Evolutionary conservation across 2,888 invertebrate species (phyloP), one percentile per base, ranked within the genome.

Genomic region (Plebejus anna): DNA sequence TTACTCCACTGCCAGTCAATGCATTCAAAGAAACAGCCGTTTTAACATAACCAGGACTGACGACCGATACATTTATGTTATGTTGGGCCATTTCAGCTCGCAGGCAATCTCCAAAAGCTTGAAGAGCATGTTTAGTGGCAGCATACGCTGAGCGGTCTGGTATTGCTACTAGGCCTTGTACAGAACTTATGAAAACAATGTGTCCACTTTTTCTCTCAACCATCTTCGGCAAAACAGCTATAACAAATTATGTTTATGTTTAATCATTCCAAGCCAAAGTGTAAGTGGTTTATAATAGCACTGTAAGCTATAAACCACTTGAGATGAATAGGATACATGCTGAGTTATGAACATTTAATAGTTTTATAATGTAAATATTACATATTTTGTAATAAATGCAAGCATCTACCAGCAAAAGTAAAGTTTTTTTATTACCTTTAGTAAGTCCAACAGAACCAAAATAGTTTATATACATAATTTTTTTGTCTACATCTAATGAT

Each of bases 21-120:
- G 99, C 99, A 94, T 99, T 99, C n/a, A 97, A 76, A 0, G 99
- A 99, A 61, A 99, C 94, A 81, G 97, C 96, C 9, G 99, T 99
- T 82, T 96, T 95, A 77, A 99, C 97, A 88, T 99, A 99, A 38
- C 96, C 95, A 59, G 99, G 98, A 88, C 97, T 98, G 22, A 98
- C 94, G n/a, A 97, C 96, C n/a, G 97, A 97, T 4, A 99, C 97
- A 84, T 96, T 94, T 70, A 99, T 94, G 78, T 97, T 96, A 81
- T 96, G 94, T 77, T 95, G 94, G 70, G 95, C 91, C 80, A 98
- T 95, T 95, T 99, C 99, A 42, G 98, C 97, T 82, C 99, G 94
- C 70, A 99, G 92, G 57, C 96, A 95, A 89, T 99, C 99, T 80
- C 97, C 97, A 93, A 98, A 99, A 16, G 98, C 99, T 94, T 99